phyloP scores from a whole-genome alignment of 1,140 invertebrate species.

The Saxidomus purpurata region DNA sequence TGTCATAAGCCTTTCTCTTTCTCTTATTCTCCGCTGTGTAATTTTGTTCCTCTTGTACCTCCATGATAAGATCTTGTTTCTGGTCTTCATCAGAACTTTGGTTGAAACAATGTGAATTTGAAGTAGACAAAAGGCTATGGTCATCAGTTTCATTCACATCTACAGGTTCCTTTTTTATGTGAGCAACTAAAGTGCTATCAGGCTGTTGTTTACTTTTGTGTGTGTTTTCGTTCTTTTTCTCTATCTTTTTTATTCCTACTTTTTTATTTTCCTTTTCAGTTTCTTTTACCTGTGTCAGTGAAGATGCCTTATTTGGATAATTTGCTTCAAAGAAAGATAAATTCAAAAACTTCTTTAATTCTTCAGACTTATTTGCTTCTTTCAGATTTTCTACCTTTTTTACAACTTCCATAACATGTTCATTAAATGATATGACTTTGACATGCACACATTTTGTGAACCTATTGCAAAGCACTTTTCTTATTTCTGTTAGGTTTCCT shows the following conservation, averaged over 20 bases:
- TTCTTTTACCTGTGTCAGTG: background rate
- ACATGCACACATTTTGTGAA: background rate
- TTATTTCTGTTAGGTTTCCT: background rate
- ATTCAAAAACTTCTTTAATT: background rate
- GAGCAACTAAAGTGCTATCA: no score
- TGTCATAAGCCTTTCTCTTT: conserved; percentile 6
- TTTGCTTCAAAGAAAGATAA: background rate
- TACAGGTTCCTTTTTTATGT: background rate
- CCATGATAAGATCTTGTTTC: background rate
- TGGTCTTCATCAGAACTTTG: background rate
- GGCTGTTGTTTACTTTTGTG: no score
- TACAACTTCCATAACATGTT: background rate
- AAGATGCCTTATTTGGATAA: background rate
- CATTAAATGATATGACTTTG: background rate
- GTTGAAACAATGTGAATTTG: background rate
- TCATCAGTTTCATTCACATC: background rate
- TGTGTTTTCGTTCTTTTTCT: background rate
- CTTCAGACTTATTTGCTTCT: background rate
- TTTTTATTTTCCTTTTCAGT: background rate
- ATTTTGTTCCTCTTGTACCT: background rate
- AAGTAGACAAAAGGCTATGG: no score
- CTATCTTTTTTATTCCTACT: background rate
- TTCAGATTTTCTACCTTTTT: background rate
- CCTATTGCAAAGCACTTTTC: background rate
- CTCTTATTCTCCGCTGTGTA: background rate